phyloP scores from a whole-genome alignment of 2,797 vertebrate species.

The Tenualosa ilisha region DNA sequence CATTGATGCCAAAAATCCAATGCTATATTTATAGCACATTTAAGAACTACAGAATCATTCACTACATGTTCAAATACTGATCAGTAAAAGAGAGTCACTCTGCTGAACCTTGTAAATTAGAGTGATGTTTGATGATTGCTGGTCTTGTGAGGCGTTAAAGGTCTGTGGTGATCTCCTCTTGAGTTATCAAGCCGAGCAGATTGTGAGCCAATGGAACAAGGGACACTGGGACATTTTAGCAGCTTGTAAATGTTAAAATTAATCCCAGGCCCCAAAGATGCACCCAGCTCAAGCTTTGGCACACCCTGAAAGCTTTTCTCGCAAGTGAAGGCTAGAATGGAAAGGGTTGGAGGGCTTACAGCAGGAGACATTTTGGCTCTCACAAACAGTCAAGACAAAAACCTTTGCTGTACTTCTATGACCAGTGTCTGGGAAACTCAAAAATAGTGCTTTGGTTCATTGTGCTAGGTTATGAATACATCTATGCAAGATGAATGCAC shows the following conservation, averaged over 20 bases:
- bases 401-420: conserved; percentile 23
- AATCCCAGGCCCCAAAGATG: conserved; percentile 47
- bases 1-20: background rate
- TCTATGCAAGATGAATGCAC: conserved; percentile 20
- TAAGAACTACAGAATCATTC: background rate
- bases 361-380: conserved; percentile 25
- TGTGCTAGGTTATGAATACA: conserved; percentile 23
- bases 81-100: background rate
- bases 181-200: conserved; percentile 51
- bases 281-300: conserved; percentile 46
- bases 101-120: background rate
- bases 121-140: background rate
- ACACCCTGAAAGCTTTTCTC: conserved; percentile 41
- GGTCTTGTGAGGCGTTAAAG: conserved; percentile 44
- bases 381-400: background rate
- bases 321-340: conserved; percentile 11
- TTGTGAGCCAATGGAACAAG: conserved; percentile 48
- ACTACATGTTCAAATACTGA: background rate
- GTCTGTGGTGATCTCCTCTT: conserved; percentile 53
- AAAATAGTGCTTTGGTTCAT: conserved; percentile 16
- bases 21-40: background rate
- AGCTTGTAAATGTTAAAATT: conserved; percentile 37
- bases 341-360: conserved; percentile 20
- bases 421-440: conserved; percentile 15
- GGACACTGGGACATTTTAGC: conserved; percentile 51